Percentiles rank a stretch among this genome's conserved stretches.
These are phyloP conservation scores for Pissodes strobi DNA, from an alignment of 1,140 invertebrate species.

Conservation along the genomic window DNA sequence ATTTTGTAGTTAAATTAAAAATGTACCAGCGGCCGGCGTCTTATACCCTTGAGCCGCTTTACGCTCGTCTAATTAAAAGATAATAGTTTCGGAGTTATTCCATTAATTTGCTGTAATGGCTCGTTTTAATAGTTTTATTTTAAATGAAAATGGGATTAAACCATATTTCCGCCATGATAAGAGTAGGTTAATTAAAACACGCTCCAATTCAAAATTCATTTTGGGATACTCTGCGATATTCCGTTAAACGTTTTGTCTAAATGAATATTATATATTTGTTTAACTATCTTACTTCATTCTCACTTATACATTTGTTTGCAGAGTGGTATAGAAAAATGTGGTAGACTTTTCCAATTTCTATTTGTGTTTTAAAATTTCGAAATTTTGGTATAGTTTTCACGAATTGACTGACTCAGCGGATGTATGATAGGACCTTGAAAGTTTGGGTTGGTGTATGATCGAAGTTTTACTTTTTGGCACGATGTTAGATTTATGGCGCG, in stretches of 20 bases:
- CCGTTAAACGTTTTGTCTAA: not conserved
- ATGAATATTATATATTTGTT: too few species aligned
- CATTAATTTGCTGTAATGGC: not conserved
- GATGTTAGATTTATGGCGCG: too few species aligned
- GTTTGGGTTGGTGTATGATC: too few species aligned
- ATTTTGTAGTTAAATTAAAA: not conserved
- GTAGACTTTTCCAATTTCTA: too few species aligned
- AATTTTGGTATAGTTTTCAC: too few species aligned
- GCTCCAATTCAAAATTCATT: not conserved
- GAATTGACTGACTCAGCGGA: too few species aligned
- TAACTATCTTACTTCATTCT: too few species aligned
- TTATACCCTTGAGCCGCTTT: not conserved
- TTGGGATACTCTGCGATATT: not conserved
- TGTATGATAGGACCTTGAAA: too few species aligned
- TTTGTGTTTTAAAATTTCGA: too few species aligned
- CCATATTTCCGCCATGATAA: not conserved
- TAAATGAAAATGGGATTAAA: not conserved
- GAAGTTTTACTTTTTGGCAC: too few species aligned
- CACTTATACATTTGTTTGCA: too few species aligned
- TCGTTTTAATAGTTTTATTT: not conserved
- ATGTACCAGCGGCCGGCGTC: not conserved
- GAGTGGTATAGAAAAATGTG: too few species aligned
- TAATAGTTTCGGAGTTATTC: slow-evolving; percentile 3
- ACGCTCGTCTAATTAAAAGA: slow-evolving; percentile 5
- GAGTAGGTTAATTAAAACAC: not conserved